A percentile compares a stretch with the other conserved stretches of the same genome.
Conservation (phyloP, 2,113 vertebrate genomes). For the Lophochroa leadbeateri region DNA sequence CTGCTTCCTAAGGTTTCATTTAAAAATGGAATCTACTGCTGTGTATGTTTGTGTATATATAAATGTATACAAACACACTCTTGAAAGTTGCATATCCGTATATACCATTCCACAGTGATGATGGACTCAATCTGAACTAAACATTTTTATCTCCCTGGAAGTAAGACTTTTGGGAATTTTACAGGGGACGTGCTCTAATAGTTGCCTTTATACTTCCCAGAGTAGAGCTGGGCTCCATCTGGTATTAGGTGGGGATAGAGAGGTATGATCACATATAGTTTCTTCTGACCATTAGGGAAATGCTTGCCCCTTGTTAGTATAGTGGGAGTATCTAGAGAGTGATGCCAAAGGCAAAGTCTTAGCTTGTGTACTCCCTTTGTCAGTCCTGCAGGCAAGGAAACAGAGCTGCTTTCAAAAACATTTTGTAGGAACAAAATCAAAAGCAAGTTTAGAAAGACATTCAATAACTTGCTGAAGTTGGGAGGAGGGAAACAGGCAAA, state of each 20-base stretch:
- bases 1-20: background rate
- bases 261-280: background rate
- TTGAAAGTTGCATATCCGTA: background rate
- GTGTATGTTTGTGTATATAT: background rate
- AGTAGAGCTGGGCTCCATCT: background rate
- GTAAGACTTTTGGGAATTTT: background rate
- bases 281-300: background rate
- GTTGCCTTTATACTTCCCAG: background rate
- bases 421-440: background rate
- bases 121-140: background rate
- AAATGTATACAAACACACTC: background rate
- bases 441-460: background rate
- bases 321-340: background rate
- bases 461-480: background rate
- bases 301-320: background rate
- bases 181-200: background rate
- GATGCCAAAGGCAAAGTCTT: background rate
- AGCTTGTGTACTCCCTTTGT: background rate
- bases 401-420: background rate
- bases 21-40: background rate
- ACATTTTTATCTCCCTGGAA: background rate
- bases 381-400: background rate
- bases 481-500: background rate
- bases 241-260: background rate
- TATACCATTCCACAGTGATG: background rate